phyloP scores from a whole-genome alignment of 2,113 vertebrate species.

The Penelope pileata region DNA sequence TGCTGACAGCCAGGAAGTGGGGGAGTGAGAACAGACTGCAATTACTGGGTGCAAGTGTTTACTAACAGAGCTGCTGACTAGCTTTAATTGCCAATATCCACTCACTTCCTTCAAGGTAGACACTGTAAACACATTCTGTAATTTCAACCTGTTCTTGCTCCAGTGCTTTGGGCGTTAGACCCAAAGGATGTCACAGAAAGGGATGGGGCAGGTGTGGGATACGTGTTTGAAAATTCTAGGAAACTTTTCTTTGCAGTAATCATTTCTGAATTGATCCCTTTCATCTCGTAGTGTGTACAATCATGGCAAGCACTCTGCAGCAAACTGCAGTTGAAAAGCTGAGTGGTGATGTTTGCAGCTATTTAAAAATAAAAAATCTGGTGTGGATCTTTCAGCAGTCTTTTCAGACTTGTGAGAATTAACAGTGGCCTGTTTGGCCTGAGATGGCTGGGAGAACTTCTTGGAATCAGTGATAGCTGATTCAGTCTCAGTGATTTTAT shows the following conservation, averaged over 20 bases:
- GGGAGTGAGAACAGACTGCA: background rate
- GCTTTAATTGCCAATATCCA: background rate
- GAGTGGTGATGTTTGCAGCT: background rate
- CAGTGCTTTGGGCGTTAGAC: background rate
- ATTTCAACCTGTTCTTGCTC: background rate
- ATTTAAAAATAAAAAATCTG: background rate
- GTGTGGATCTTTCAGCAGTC: background rate
- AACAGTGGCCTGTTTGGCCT: background rate
- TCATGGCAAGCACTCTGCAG: rapidly evolving
- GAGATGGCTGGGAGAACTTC: background rate
- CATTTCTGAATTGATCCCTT: background rate
- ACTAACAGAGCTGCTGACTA: background rate
- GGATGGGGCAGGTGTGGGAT: background rate
- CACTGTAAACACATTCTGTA: background rate
- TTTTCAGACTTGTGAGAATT: background rate
- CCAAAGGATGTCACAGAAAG: background rate
- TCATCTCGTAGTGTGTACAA: background rate
- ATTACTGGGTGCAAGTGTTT: background rate
- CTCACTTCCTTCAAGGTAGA: background rate
- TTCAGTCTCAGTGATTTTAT: background rate
- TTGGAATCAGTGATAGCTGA: background rate
- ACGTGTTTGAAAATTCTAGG: background rate
- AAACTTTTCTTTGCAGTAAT: background rate
- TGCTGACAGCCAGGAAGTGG: background rate
- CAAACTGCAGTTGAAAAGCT: background rate